Evolutionary conservation across 2,797 vertebrate genomes (phyloP), one percentile per base, ranked within the genome.

Genomic region (Simalia tracyae): DNA sequence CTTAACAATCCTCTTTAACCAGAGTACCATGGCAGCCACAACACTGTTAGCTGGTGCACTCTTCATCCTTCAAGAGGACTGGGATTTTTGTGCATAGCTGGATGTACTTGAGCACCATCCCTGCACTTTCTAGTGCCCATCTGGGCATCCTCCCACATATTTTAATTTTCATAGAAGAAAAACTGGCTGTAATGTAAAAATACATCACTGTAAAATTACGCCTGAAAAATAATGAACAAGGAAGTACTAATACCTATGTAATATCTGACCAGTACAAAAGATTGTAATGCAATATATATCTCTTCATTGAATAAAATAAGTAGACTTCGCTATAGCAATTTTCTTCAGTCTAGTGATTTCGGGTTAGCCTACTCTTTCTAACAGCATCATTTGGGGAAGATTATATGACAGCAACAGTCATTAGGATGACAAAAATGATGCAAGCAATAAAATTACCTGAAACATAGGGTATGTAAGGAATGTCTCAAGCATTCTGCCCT

Each of bases 401-500:
- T 81, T 81, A 11, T 24, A 24, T 81, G 22, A 81, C 36, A 46
- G 76, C 46, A 92, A 61, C 59, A 90, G 14, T 0, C 0, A 2
- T 64, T 90, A 87, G 54, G 0, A 92, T 88, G 26, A 31, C 64
- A 93, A 91, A 93, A 89, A 93, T 8, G 0, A 92, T 89, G 60
- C 7, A 76, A 93, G 5, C 22, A 26, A 91, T 88, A 91, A 94
- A 93, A 91, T 10, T 11, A 92, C 99, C 99, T 99, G 99, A 97
- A 99, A 99, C 99, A 99, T 99, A 12, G 99, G 99, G 89, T 99
- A 99, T 7, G 99, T 99, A 96, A 99, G 98, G 97, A 99, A 99
- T 0, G 99, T 99, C 97, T 99, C 99, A 61, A 99, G 98, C 99
- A 99, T 99, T 95, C 99, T 96, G 5, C 99, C 99, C 93, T 99